Conservation (phyloP, 2,797 vertebrate species). For the Diplodus sargus region DNA sequence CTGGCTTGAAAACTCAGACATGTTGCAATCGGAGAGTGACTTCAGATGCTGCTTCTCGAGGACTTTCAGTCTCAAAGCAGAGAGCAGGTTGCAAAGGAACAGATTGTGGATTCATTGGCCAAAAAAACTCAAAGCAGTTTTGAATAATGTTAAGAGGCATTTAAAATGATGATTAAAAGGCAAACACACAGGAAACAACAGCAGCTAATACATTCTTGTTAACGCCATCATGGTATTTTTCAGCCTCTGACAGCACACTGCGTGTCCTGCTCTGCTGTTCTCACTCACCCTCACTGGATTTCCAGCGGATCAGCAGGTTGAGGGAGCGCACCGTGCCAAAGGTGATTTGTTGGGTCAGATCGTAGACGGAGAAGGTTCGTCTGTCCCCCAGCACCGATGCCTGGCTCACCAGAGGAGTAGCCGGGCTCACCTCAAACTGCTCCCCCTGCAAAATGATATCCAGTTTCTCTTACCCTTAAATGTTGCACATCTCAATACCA, state of each 20-base stretch:
- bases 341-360: slow-evolving; percentile 87
- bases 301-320: slow-evolving; percentile 94
- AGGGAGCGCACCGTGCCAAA: slow-evolving; percentile 91
- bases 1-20: background rate
- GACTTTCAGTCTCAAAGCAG: slow-evolving; percentile 2
- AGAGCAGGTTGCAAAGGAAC: slow-evolving; percentile 4
- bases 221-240: background rate
- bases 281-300: slow-evolving; percentile 86
- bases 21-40: slow-evolving; percentile 2
- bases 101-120: background rate
- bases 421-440: slow-evolving; percentile 90
- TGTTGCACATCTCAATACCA: background rate
- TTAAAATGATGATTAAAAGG: background rate
- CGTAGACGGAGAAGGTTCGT: slow-evolving; percentile 92
- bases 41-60: background rate
- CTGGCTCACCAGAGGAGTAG: slow-evolving; percentile 84
- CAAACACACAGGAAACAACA: slow-evolving; percentile 16
- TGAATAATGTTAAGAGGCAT: background rate
- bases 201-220: background rate
- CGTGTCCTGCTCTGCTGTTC: slow-evolving; percentile 14
- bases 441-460: slow-evolving; percentile 85
- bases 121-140: background rate
- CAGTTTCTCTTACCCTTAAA: background rate
- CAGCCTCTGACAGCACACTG: slow-evolving; percentile 12
- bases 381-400: slow-evolving; percentile 90